Evolutionary conservation across 2,113 vertebrate species (phyloP).

Genomic region (Cololabis saira): DNA sequence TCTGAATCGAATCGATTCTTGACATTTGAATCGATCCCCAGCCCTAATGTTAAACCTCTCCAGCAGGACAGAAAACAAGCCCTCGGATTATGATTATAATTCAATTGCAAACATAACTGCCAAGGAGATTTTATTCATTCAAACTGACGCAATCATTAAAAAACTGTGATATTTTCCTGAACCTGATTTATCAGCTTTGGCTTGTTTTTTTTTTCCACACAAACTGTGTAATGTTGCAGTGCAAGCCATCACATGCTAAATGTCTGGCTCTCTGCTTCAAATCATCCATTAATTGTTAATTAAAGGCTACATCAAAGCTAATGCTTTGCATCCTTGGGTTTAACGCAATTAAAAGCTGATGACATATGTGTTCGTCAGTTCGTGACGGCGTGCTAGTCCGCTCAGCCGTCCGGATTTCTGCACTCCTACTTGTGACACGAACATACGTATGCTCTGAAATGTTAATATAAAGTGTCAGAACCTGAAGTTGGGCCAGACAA

Average conservation of each 20-base stretch:
- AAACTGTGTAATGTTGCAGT: background rate
- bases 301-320: background rate
- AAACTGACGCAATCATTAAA: no score
- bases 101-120: no score
- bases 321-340: background rate
- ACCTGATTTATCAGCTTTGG: background rate
- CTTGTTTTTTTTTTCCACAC: background rate
- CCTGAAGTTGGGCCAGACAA: no score
- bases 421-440: background rate
- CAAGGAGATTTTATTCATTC: no score
- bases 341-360: no score
- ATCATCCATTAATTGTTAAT: background rate
- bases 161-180: background rate
- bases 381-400: background rate
- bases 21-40: no score
- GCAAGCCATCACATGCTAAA: background rate
- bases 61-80: background rate
- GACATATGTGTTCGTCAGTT: background rate
- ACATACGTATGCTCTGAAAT: no score
- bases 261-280: background rate
- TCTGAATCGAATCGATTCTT: no score
- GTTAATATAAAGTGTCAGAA: no score
- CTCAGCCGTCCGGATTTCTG: no score
- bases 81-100: no score
- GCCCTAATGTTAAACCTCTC: slow-evolving; percentile 1